These are phyloP conservation scores for Petrolisthes manimaculis DNA, from an alignment of 2,888 invertebrate genomes.

Conservation along the genomic window DNA sequence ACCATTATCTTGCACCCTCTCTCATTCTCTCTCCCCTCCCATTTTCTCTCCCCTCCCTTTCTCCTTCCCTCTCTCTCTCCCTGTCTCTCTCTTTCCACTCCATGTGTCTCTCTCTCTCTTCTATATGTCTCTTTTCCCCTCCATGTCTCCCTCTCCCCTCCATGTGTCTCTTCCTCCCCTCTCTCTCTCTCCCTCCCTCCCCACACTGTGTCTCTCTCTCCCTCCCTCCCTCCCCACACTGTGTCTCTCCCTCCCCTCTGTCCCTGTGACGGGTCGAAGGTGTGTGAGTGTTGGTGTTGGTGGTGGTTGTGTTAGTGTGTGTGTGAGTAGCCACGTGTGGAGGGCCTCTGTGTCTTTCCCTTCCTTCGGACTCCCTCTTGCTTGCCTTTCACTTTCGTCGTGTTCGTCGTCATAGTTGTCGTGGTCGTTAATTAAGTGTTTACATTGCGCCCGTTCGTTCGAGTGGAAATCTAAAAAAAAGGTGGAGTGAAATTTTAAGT, in stretches of 20 bases:
- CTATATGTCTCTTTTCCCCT: neutral
- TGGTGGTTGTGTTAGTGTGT: neutral
- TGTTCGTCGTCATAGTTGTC: neutral
- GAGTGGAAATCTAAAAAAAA: no score
- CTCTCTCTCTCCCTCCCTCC: neutral
- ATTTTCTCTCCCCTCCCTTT: neutral
- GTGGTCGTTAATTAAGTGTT: no score
- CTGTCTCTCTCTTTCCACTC: neutral
- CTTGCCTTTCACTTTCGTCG: neutral
- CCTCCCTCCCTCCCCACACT: neutral
- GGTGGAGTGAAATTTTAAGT: no score
- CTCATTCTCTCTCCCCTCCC: neutral
- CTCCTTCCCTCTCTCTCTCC: neutral
- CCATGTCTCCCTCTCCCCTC: neutral
- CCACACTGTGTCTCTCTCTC: neutral
- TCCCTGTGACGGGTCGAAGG: constrained; percentile 6
- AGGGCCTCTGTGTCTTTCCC: neutral
- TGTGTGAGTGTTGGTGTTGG: neutral
- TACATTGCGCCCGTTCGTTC: no score
- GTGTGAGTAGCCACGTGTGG: neutral
- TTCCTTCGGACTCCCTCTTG: neutral
- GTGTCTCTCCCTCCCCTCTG: neutral
- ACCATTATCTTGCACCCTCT: neutral
- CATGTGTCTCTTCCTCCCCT: neutral
- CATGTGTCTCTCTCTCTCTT: neutral